These are phyloP conservation scores for Leptogaster cylindrica DNA, from an alignment of 2,888 invertebrate species.

Conservation along the genomic window DNA sequence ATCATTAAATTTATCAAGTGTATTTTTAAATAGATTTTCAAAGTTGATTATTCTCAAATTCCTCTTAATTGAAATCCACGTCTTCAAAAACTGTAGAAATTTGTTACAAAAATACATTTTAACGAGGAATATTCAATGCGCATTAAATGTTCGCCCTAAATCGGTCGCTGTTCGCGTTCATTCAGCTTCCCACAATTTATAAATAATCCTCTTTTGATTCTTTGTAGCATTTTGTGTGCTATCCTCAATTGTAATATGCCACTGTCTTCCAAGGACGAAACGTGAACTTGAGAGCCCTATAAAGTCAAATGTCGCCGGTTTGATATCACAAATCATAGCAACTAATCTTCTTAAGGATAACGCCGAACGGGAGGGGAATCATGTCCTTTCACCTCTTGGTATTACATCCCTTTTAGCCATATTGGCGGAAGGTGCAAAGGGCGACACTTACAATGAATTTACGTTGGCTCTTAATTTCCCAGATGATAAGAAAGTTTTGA, in stretches of 20 bases:
- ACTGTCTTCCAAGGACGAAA: not conserved
- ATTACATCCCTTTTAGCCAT: constrained; percentile 70
- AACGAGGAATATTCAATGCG: too few relatives aligned
- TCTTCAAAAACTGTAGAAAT: not conserved
- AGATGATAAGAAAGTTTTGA: constrained; percentile 58
- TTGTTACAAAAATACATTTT: too few relatives aligned
- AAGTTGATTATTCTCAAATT: too few relatives aligned
- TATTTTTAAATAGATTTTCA: too few relatives aligned
- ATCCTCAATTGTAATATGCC: constrained; percentile 1
- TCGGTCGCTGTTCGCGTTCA: too few relatives aligned
- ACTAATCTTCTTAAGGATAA: constrained; percentile 57
- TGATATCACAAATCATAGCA: constrained; percentile 58
- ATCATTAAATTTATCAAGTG: too few relatives aligned
- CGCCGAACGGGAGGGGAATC: constrained; percentile 63
- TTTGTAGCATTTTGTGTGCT: constrained; percentile 16
- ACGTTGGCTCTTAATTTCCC: constrained; percentile 66
- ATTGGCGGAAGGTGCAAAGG: constrained; percentile 69
- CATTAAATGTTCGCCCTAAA: too few relatives aligned
- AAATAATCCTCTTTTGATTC: not conserved
- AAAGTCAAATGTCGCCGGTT: constrained; percentile 53
- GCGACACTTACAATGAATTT: constrained; percentile 68
- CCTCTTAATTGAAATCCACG: not conserved
- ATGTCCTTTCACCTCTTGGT: constrained; percentile 71
- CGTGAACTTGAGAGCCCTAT: not conserved
- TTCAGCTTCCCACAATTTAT: not conserved